Conservation (phyloP, 2,113 vertebrate genomes). For the Podarcis muralis region DNA sequence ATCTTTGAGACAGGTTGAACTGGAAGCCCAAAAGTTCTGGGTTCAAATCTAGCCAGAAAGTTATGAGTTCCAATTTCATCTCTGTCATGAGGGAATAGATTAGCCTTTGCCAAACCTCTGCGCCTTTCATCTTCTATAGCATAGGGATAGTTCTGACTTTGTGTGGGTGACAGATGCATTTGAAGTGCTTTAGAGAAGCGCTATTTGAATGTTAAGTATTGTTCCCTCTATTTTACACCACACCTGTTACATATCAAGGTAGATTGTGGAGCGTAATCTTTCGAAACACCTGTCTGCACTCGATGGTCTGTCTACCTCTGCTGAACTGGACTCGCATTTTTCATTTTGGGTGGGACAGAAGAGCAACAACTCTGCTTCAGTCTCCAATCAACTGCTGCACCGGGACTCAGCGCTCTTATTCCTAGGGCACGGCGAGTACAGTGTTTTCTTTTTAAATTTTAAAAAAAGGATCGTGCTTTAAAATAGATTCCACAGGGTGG, state of each 20-base stretch:
- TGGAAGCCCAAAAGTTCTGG: no score
- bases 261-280: no score
- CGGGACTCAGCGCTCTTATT: not conserved
- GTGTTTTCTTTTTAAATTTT: not conserved
- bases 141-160: not conserved
- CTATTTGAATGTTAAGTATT: no score
- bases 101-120: not conserved
- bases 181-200: not conserved
- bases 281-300: not conserved
- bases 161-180: not conserved
- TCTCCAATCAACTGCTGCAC: not conserved
- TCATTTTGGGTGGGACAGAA: not conserved
- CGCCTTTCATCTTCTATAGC: no score
- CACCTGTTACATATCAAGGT: not conserved
- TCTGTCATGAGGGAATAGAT: not conserved
- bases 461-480: slow-evolving; percentile 13
- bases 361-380: not conserved
- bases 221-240: not conserved
- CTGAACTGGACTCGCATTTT: not conserved
- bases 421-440: not conserved
- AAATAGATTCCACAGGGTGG: slow-evolving; percentile 1
- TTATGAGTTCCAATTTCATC: not conserved
- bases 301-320: not conserved
- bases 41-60: not conserved
- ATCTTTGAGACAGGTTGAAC: not conserved